Evolutionary conservation across 2,797 vertebrate species (phyloP).

Genomic region (Enteromius mattozi): DNA sequence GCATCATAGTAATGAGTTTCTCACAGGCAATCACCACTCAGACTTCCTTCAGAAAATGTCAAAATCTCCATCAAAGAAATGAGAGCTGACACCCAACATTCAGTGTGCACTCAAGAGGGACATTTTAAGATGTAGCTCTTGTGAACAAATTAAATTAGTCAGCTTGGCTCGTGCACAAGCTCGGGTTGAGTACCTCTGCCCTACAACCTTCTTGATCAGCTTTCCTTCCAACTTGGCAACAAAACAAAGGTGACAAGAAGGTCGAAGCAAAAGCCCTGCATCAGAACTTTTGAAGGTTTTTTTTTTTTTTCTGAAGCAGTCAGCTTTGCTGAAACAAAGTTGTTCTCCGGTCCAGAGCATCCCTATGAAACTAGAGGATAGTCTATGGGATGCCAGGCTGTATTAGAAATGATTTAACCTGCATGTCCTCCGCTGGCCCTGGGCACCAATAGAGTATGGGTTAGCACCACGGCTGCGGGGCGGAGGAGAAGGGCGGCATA

Average conservation of each 20-base stretch:
- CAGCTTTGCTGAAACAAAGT: constrained; percentile 29
- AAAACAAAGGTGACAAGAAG: constrained; percentile 36
- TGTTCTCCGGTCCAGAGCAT: constrained; percentile 49
- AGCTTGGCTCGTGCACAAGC: constrained; percentile 13
- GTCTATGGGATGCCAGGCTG: constrained; percentile 43
- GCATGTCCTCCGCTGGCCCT: constrained; percentile 45
- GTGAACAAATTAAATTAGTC: constrained; percentile 35
- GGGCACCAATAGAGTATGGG: constrained; percentile 11
- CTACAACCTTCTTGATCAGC: constrained; percentile 39
- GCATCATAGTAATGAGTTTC: neutral
- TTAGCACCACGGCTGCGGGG: constrained; percentile 20
- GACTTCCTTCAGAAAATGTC: neutral
- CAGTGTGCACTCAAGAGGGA: constrained; percentile 3
- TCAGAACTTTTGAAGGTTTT: constrained; percentile 23
- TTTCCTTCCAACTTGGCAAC: constrained; percentile 37
- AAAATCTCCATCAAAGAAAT: neutral
- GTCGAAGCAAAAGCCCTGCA: constrained; percentile 20
- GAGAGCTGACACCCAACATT: neutral
- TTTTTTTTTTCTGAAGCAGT: constrained; percentile 38
- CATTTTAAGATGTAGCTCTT: constrained; percentile 6
- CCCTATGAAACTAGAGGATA: neutral
- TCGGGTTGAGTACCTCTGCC: constrained; percentile 28
- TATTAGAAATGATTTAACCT: constrained; percentile 59
- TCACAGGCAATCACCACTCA: neutral
- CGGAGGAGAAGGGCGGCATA: constrained; percentile 55